Evolutionary conservation across 2,888 invertebrate species (phyloP).

Genomic region (Cremastinae sp.): DNA sequence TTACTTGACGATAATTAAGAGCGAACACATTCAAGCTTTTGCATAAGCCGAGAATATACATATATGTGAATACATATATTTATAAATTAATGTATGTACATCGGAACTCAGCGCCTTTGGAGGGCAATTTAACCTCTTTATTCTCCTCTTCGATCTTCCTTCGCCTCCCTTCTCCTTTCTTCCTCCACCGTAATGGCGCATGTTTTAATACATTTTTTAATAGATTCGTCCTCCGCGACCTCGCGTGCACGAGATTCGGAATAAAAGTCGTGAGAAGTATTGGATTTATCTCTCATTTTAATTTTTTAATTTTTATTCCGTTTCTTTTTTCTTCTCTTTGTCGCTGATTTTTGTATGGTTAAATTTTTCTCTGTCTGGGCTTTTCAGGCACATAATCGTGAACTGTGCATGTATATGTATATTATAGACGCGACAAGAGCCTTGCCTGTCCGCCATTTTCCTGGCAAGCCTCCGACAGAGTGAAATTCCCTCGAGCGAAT

Average conservation of each 20-base stretch:
- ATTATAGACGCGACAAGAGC: too few species aligned
- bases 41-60: background rate
- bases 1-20: conserved; percentile 75
- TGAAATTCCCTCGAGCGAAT: conserved; percentile 38
- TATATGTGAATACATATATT: background rate
- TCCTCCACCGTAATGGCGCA: conserved; percentile 68
- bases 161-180: too few species aligned
- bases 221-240: conserved; percentile 67
- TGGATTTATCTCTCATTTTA: too few species aligned
- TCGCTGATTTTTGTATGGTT: too few species aligned
- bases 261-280: too few species aligned
- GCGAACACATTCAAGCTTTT: conserved; percentile 13
- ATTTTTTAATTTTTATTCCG: too few species aligned
- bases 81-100: background rate
- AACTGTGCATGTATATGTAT: too few species aligned
- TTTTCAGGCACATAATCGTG: too few species aligned
- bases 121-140: conserved; percentile 37
- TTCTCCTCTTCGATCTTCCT: conserved; percentile 60
- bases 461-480: conserved; percentile 12
- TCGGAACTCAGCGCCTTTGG: conserved; percentile 14
- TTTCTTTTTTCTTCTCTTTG: too few species aligned
- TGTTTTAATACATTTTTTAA: conserved; percentile 74
- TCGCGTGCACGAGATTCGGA: too few species aligned
- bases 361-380: too few species aligned
- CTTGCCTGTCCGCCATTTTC: conserved; percentile 3